These are phyloP conservation scores for Campopleginae sp. DNA, from an alignment of 2,888 invertebrate species.

Conservation along the genomic window DNA sequence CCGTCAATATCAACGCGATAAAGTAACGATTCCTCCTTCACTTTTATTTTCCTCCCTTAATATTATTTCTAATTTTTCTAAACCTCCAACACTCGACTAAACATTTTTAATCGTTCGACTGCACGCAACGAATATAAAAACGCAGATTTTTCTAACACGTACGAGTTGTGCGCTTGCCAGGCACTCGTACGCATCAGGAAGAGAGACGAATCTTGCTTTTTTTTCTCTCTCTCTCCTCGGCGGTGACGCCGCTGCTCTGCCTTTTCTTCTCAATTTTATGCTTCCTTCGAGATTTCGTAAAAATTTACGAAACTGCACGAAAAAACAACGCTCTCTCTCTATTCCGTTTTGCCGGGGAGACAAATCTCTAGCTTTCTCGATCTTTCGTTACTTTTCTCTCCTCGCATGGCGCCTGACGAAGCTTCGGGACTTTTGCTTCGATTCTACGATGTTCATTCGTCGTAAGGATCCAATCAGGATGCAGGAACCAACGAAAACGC, in stretches of 20 bases:
- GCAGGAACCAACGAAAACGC: background rate
- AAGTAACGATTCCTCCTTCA: background rate
- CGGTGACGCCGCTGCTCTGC: constrained; percentile 59
- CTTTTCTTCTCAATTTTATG: constrained; percentile 14
- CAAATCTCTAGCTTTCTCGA: constrained; percentile 31
- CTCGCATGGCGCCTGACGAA: constrained; percentile 42
- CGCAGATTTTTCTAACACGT: constrained; percentile 52
- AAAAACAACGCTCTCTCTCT: background rate
- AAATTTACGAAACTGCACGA: constrained; percentile 42
- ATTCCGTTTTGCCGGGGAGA: constrained; percentile 11
- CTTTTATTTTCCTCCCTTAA: constrained; percentile 23
- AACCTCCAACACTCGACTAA: constrained; percentile 19
- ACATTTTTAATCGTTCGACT: constrained; percentile 42
- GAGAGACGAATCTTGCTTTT: constrained; percentile 40
- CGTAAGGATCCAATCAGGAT: constrained; percentile 18
- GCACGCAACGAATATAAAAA: constrained; percentile 45
- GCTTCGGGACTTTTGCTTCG: constrained; percentile 19
- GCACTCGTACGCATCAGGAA: constrained; percentile 29
- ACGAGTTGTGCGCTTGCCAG: constrained; percentile 49
- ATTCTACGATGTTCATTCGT: background rate
- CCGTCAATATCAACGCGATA: constrained; percentile 4
- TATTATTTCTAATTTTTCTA: constrained; percentile 15
- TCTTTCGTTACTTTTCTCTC: constrained; percentile 10
- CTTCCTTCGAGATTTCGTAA: constrained; percentile 18
- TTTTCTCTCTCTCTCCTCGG: constrained; percentile 43